phyloP scores from a whole-genome alignment of 2,888 invertebrate species.

The Bombylius discolor region DNA sequence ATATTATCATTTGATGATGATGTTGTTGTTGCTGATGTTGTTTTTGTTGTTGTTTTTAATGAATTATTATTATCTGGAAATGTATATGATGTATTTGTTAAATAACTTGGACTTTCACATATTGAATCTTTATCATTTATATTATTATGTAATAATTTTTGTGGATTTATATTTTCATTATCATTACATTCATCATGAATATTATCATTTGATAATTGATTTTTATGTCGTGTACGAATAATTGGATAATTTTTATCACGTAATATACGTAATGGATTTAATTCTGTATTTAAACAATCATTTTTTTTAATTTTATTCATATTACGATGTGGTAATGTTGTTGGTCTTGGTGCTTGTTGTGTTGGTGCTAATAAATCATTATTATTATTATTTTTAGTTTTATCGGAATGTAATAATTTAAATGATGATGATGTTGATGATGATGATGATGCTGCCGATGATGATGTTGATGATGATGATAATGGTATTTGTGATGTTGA shows the following conservation, averaged over 20 bases:
- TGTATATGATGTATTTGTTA: slow-evolving; percentile 29
- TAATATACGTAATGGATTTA: slow-evolving; percentile 16
- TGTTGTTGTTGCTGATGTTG: neutral
- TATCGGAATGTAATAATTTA: neutral
- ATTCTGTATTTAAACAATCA: slow-evolving; percentile 6
- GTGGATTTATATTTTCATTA: slow-evolving; percentile 16
- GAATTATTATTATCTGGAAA: slow-evolving; percentile 23
- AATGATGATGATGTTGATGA: too few species aligned
- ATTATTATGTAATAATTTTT: slow-evolving; percentile 6
- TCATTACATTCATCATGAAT: neutral
- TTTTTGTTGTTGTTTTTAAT: neutral
- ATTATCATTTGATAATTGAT: neutral
- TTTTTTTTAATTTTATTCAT: slow-evolving; percentile 3
- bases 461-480: neutral
- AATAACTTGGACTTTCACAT: slow-evolving; percentile 36
- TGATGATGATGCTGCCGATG: neutral
- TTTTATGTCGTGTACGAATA: slow-evolving; percentile 7
- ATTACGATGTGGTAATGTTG: slow-evolving; percentile 33
- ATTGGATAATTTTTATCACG: slow-evolving; percentile 18
- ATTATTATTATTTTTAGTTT: neutral
- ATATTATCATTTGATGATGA: slow-evolving; percentile 5
- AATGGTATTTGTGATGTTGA: neutral
- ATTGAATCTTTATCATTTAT: slow-evolving; percentile 18
- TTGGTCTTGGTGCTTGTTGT: slow-evolving; percentile 29
- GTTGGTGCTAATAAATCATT: slow-evolving; percentile 17